Evolutionary conservation across 2,888 invertebrate genomes (phyloP).

Genomic region (Allolobophora icterica): DNA sequence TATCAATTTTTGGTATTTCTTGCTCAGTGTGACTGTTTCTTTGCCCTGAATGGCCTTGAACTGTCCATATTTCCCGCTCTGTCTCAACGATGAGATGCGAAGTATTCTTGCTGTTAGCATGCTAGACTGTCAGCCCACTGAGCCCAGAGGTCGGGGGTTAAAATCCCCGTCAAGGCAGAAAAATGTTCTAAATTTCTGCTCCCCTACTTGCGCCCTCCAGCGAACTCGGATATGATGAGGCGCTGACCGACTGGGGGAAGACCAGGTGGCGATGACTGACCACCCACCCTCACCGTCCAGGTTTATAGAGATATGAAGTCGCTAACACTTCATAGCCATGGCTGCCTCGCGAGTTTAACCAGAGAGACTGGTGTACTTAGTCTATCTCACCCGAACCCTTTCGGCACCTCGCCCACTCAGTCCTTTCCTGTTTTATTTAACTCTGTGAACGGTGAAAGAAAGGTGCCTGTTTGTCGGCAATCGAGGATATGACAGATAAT

Average conservation of each 20-base stretch:
- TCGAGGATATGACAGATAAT: constrained; percentile 13
- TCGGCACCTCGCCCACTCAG: not conserved
- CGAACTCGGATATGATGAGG: not conserved
- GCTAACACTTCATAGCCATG: not conserved
- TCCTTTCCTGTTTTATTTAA: constrained; percentile 5
- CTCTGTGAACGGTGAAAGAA: not conserved
- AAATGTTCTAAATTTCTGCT: not conserved
- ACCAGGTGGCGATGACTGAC: not conserved
- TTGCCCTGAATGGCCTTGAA: not conserved
- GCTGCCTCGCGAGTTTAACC: too few relatives aligned
- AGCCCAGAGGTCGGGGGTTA: not conserved
- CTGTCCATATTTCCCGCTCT: not conserved
- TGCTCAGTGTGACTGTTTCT: not conserved
- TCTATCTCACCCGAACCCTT: not conserved
- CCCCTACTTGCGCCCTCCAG: not conserved
- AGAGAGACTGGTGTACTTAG: not conserved
- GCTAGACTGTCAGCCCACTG: not conserved
- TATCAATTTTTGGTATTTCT: not conserved
- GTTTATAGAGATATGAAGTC: not conserved
- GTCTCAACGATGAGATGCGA: not conserved
- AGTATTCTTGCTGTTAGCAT: not conserved
- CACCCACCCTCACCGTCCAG: not conserved
- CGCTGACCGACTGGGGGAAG: not conserved
- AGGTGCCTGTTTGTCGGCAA: not conserved
- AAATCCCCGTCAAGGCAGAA: not conserved